Evolutionary conservation across 1,140 invertebrate genomes (phyloP).

Genomic region (Gryon sp.): DNA sequence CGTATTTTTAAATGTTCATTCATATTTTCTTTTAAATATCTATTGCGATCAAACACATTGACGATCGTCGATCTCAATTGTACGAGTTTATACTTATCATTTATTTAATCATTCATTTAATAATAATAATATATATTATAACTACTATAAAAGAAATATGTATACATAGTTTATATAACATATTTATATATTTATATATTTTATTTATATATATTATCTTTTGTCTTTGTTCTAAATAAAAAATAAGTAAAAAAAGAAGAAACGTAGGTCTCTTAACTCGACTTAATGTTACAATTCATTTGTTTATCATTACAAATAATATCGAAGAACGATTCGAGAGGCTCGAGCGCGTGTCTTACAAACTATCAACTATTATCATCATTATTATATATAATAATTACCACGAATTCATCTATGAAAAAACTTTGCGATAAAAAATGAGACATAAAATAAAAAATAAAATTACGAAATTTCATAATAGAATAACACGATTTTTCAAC

Average conservation of each 20-base stretch:
- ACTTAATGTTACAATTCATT: conserved; percentile 35
- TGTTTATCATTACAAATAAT: conserved; percentile 19
- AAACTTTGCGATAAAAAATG: conserved; percentile 53
- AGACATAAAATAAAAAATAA: conserved; percentile 52
- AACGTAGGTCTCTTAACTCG: conserved; percentile 38
- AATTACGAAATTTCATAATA: conserved; percentile 61
- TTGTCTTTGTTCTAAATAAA: conserved; percentile 46
- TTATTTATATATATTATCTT: conserved; percentile 10
- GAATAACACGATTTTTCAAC: conserved; percentile 60
- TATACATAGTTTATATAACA: conserved; percentile 34
- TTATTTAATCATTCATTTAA: conserved; percentile 14
- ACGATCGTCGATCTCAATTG: too few relatives aligned
- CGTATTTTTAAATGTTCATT: too few relatives aligned
- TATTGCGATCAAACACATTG: too few relatives aligned
- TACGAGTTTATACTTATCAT: not conserved
- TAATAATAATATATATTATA: conserved; percentile 25
- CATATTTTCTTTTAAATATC: too few relatives aligned
- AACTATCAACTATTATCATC: conserved; percentile 42
- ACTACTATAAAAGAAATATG: conserved; percentile 46
- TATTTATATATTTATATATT: conserved; percentile 8
- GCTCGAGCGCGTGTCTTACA: conserved; percentile 55
- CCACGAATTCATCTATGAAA: conserved; percentile 45
- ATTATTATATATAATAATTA: conserved; percentile 36
- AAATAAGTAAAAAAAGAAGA: conserved; percentile 52
- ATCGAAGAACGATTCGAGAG: conserved; percentile 39